Conservation (phyloP, 2,888 invertebrate genomes). For the Apoderus coryli region DNA sequence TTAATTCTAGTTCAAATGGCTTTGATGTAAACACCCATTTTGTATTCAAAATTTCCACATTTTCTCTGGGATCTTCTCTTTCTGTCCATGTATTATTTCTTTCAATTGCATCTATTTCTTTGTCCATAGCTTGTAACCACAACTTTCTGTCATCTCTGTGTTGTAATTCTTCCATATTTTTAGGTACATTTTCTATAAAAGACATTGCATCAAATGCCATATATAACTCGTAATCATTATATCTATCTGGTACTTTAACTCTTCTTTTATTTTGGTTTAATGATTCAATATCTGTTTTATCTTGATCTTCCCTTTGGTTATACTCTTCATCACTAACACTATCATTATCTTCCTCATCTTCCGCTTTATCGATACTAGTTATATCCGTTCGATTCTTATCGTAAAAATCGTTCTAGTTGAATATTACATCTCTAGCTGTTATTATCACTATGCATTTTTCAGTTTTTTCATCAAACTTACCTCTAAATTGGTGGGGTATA, state of each 20-base stretch:
- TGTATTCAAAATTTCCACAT: conserved; percentile 15
- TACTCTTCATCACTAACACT: conserved; percentile 3
- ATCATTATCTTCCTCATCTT: conserved; percentile 6
- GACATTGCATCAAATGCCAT: conserved; percentile 16
- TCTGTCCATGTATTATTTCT: conserved; percentile 15
- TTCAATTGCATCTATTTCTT: conserved; percentile 16
- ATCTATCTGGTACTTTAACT: conserved; percentile 10
- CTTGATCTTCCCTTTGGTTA: conserved; percentile 5
- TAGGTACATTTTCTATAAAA: conserved; percentile 14
- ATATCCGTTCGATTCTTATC: conserved; percentile 4
- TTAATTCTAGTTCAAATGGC: conserved; percentile 12
- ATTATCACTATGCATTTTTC: too few relatives aligned
- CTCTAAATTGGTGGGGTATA: too few relatives aligned
- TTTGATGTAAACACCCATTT: conserved; percentile 15
- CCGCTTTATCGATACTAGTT: too few relatives aligned
- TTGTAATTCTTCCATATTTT: conserved; percentile 12
- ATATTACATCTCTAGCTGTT: too few relatives aligned
- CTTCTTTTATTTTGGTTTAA: conserved; percentile 10
- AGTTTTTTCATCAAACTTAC: too few relatives aligned
- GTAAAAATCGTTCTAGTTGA: conserved; percentile 9
- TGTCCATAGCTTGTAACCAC: conserved; percentile 15
- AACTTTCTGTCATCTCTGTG: conserved; percentile 12
- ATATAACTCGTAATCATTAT: conserved; percentile 16
- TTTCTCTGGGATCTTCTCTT: conserved; percentile 7
- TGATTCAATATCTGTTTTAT: not conserved